These are phyloP conservation scores for Chymomyza procnemis DNA, from an alignment of 2,888 invertebrate species.

Conservation along the genomic window DNA sequence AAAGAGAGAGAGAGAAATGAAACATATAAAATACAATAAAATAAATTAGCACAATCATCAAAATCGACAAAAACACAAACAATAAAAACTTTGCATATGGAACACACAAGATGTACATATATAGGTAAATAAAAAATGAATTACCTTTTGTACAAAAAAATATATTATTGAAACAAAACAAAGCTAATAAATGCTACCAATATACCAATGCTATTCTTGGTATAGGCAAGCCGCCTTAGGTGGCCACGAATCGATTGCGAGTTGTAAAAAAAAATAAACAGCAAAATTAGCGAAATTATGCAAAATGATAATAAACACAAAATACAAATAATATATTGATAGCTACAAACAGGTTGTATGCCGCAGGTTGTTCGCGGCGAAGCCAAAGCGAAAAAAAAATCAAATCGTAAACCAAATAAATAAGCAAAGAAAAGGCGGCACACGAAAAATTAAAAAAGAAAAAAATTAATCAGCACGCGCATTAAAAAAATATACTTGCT, in stretches of 20 bases:
- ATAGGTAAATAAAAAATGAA: slow-evolving; percentile 14
- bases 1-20: not conserved
- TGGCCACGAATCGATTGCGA: slow-evolving; percentile 38
- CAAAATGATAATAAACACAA: slow-evolving; percentile 55
- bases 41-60: slow-evolving; percentile 66
- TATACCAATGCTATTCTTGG: slow-evolving; percentile 14
- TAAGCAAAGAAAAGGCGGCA: slow-evolving; percentile 33
- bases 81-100: not conserved
- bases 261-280: slow-evolving; percentile 64
- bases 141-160: not conserved
- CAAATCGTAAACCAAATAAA: slow-evolving; percentile 56
- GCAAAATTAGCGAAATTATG: slow-evolving; percentile 71
- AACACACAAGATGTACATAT: slow-evolving; percentile 14
- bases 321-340: not conserved
- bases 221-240: not conserved
- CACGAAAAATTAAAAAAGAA: slow-evolving; percentile 28
- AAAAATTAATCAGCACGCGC: slow-evolving; percentile 37
- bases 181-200: slow-evolving; percentile 53
- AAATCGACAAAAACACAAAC: slow-evolving; percentile 27
- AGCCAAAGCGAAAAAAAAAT: slow-evolving; percentile 41
- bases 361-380: slow-evolving; percentile 16
- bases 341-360: not conserved
- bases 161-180: slow-evolving; percentile 66
- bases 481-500: slow-evolving; percentile 6
- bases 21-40: slow-evolving; percentile 55